Evolutionary conservation across 2,888 invertebrate species (phyloP).

Genomic region (Charanyca ferruginea): DNA sequence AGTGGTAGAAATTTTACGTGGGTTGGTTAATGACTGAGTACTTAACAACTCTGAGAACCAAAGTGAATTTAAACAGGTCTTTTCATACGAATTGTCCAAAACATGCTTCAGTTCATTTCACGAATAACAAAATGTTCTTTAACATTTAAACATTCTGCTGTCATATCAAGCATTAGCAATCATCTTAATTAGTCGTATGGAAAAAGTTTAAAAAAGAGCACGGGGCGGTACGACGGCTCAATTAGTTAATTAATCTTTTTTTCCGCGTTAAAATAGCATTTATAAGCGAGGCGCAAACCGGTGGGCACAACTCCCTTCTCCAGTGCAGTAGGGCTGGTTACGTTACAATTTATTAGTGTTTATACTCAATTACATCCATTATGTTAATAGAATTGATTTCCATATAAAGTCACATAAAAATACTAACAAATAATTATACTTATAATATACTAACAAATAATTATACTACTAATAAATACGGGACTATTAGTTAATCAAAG

Average conservation of each 20-base stretch:
- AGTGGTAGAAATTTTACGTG: no score
- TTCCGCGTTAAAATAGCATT: slow-evolving; percentile 91
- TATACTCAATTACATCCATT: slow-evolving; percentile 14
- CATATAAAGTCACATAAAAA: no score
- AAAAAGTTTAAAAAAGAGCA: slow-evolving; percentile 72
- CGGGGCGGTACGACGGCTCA: slow-evolving; percentile 83
- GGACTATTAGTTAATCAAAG: no score
- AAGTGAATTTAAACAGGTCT: not conserved
- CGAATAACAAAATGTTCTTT: slow-evolving; percentile 15
- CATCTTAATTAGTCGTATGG: slow-evolving; percentile 77
- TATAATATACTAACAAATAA: no score
- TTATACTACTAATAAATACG: no score
- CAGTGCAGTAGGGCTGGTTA: slow-evolving; percentile 76
- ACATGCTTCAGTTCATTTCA: not conserved
- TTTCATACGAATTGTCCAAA: not conserved
- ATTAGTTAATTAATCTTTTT: slow-evolving; percentile 91
- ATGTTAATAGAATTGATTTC: not conserved
- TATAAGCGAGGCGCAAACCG: slow-evolving; percentile 88
- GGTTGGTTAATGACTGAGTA: not conserved
- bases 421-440: no score
- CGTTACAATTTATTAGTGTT: not conserved
- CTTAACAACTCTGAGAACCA: no score
- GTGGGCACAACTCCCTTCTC: slow-evolving; percentile 82
- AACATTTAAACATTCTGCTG: slow-evolving; percentile 58
- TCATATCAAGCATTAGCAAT: slow-evolving; percentile 78